Base-by-base conservation (phyloP, 1,140 invertebrate genomes). In the Dinothrombium tinctorium region DNA sequence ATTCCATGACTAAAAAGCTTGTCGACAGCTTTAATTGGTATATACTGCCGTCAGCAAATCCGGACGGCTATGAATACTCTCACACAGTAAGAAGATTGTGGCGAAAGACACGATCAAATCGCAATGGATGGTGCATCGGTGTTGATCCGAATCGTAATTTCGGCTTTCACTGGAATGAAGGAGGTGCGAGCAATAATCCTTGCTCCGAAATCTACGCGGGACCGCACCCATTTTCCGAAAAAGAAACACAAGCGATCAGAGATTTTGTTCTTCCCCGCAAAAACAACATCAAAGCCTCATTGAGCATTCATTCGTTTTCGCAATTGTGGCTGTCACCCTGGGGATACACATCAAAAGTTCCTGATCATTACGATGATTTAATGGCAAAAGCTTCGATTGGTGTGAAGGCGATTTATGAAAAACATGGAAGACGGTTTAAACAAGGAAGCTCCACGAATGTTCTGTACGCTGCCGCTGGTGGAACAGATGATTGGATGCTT, bases 121-220 rank as follows among this genome's bases (percentile, higher is more conserved):
- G 25, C 21, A n/a, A 11, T 9, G 20, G 14, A 14, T 23, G 9
- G 22, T 56, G 54, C 32, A 40, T 44, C 25, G 47, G 47, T 33
- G 41, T 38, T 21, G 47, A 50, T 43, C 47, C 44, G 17, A 50
- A 53, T 41, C 36, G 52, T 11, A 53, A 53, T 39, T 53, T 47
- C 33, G 49, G 38, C 19, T 46, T 5, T 14, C 31, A 48, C 3
- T 48, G 47, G 47, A 23, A 33, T 12, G 83, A 81, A 4, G 48
- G 48, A n/a, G 50, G 51, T 3, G 8, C 39, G 19, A 83, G 78
- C 11, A 69, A 63, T 17, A 74, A 82, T 58, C 78, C 78, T 0
- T 96, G 89, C 56, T 71, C 73, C 20, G 81, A 90, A 47, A 84
- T 74, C 0, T 96, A 77, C 55, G 70, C 75, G 14, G 51, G 51